Conservation (phyloP, 2,113 vertebrate genomes). For the Globicephala melas region DNA sequence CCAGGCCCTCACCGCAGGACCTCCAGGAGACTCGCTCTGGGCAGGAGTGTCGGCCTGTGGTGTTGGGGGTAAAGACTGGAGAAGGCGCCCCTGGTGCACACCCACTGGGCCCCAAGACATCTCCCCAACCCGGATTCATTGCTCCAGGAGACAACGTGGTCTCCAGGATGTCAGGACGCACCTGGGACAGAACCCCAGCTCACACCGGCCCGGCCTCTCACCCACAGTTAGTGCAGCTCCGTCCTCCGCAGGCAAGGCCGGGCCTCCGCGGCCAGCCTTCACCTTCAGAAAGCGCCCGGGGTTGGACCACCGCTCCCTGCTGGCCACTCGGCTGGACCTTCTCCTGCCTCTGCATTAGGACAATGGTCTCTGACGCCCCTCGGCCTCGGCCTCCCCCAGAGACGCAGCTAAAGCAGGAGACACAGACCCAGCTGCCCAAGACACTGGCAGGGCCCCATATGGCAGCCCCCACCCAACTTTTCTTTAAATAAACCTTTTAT, state of each 20-base stretch:
- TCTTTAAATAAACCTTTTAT: background rate
- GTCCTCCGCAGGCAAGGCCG: background rate
- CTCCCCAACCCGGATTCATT: background rate
- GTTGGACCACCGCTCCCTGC: background rate
- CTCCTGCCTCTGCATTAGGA: background rate
- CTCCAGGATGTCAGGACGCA: background rate
- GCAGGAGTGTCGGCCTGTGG: background rate
- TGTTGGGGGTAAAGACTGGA: too few relatives aligned
- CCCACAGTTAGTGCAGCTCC: rapidly evolving
- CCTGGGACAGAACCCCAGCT: background rate
- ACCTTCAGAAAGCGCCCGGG: background rate
- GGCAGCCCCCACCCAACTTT: background rate
- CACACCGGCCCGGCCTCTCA: rapidly evolving
- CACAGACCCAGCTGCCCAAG: background rate
- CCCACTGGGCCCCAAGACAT: background rate
- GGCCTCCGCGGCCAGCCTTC: too few relatives aligned
- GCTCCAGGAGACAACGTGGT: too few relatives aligned
- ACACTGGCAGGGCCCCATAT: background rate
- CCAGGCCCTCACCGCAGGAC: background rate
- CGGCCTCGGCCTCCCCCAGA: background rate
- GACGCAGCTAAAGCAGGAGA: background rate
- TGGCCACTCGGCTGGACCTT: background rate
- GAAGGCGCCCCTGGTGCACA: rapidly evolving
- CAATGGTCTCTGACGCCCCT: background rate
- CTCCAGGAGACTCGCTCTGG: background rate